Base-by-base conservation (phyloP, 2,888 invertebrate genomes). In the Cancer borealis region DNA sequence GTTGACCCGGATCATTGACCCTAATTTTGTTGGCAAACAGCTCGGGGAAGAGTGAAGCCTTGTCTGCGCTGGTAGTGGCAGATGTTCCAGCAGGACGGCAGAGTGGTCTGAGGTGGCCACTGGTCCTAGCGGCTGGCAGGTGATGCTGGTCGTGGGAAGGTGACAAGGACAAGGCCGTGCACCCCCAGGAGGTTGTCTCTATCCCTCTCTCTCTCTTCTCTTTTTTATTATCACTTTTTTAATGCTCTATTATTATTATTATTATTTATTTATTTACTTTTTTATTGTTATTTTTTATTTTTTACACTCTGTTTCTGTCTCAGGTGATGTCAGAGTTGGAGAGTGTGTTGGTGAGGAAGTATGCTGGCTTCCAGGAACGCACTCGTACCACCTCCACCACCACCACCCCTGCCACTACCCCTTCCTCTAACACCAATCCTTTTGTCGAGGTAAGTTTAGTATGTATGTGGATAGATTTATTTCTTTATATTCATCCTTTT, bases 301-400 rank as follows among this genome's bases (percentile, higher is more conserved):
- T 39, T 39, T 39, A 39, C 39, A n/a, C 17, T 91, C 3, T 39
- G 12, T 91, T 8, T 66, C n/a, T 92, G 12, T 88, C 26, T 5
- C 88, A 95, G 93, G 91, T 95, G 0, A 93, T 95, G 94, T 95
- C 93, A 0, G 95, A 95, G 73, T 84, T 95, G 49, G 95, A 95
- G 88, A 94, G 90, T 49, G 88, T 95, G 26, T 91, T 95, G 8
- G 92, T 92, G 8, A 93, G 94, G 73, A 95, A 95, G 88, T 95
- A 95, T 88, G 93, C 93, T 6, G 92, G 92, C 6, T 95, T 95
- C 87, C 94, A 94, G 10, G 79, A 54, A 17, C 88, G 90, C 94
- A 91, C 92, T 39, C 90, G 79, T 3, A 93, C 93, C 17, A 26
- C 92, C 12, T 93, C 95, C 21, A 89, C 79, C 14, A 89, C 95